Percentiles rank a stretch among this genome's conserved stretches.
These are phyloP conservation scores for Hippasteria phrygiana DNA, from an alignment of 53 echinoderm and acorn worm species.

Conservation along the genomic window DNA sequence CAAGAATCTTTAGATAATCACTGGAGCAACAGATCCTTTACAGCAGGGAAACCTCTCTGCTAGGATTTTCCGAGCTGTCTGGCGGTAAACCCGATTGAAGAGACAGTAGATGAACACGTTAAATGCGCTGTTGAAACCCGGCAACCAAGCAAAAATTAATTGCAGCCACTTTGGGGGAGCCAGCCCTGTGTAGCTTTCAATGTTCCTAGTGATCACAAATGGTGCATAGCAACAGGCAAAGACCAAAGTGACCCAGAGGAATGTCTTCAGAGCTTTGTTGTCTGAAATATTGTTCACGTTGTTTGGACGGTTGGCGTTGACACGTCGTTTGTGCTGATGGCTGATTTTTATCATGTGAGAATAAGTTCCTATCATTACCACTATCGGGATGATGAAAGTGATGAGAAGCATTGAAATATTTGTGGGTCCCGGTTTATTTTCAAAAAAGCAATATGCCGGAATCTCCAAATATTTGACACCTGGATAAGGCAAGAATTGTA, in stretches of 20 bases:
- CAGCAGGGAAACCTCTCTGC: background rate
- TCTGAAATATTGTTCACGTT: background rate
- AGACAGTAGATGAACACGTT: slow-evolving; percentile 23
- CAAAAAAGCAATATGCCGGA: background rate
- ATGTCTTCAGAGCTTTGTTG: slow-evolving; percentile 16
- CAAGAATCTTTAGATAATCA: slow-evolving; percentile 1
- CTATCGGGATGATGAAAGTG: background rate
- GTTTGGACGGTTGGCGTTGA: background rate
- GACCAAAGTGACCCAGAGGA: background rate
- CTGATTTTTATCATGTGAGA: slow-evolving; percentile 1
- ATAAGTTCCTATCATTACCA: background rate
- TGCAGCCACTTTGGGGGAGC: background rate
- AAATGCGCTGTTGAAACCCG: background rate
- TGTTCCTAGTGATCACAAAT: background rate
- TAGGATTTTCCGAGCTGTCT: background rate
- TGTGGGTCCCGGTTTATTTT: background rate
- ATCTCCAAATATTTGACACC: background rate
- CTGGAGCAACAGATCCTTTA: background rate
- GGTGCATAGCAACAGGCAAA: background rate
- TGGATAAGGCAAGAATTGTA: background rate
- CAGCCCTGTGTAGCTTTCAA: background rate
- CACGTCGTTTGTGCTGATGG: background rate
- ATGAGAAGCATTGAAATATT: background rate
- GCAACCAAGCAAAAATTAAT: background rate
- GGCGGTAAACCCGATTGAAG: background rate